Evolutionary conservation across 2,888 invertebrate genomes (phyloP).

Genomic region (Drosophila atroscutellata): DNA sequence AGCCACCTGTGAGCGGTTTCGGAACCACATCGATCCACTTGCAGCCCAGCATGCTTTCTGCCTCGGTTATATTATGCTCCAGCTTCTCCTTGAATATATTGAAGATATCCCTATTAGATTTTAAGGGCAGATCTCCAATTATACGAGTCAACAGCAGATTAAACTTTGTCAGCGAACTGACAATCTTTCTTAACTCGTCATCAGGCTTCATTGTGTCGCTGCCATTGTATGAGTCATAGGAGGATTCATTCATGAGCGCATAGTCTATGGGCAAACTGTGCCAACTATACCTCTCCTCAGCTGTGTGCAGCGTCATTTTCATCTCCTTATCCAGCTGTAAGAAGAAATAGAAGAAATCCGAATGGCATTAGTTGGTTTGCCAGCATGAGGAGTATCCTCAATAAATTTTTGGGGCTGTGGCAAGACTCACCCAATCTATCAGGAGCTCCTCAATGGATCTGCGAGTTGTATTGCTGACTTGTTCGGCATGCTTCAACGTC

Average conservation of each 20-base stretch:
- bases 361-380: background rate
- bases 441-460: background rate
- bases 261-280: slow-evolving; percentile 20
- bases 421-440: background rate
- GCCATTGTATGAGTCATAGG: background rate
- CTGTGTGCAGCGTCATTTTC: background rate
- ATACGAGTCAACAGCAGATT: slow-evolving; percentile 2
- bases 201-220: background rate
- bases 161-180: slow-evolving; percentile 51
- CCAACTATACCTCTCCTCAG: background rate
- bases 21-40: background rate
- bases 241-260: slow-evolving; percentile 28
- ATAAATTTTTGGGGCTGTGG: background rate
- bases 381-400: background rate
- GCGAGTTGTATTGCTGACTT: background rate
- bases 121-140: fast-evolving
- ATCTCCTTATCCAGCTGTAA: background rate
- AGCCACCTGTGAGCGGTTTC: background rate
- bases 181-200: slow-evolving; percentile 43
- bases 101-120: slow-evolving; percentile 1
- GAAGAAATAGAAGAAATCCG: background rate
- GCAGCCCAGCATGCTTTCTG: slow-evolving; percentile 13
- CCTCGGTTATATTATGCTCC: background rate
- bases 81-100: slow-evolving; percentile 13
- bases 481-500: background rate